Conservation (phyloP, 2,113 vertebrate genomes). For the Eulemur rufifrons region DNA sequence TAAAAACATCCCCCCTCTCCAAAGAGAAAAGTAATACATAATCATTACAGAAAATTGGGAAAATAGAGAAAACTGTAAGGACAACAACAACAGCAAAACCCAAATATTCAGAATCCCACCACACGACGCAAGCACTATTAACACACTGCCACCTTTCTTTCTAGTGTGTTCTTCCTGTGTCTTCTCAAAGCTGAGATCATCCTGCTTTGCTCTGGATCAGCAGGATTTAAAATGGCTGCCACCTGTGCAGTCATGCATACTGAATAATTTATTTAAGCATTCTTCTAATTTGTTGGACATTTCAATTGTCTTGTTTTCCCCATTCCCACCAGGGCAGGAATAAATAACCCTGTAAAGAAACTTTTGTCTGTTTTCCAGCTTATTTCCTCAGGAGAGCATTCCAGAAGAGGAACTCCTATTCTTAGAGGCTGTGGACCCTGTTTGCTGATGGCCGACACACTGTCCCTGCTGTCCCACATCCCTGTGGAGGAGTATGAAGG, state of each 20-base stretch:
- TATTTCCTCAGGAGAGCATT: slow-evolving; percentile 49
- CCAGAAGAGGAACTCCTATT: slow-evolving; percentile 34
- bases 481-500: slow-evolving; percentile 48
- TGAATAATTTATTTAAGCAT: slow-evolving; percentile 22
- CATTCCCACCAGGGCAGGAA: not conserved
- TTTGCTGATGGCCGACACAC: slow-evolving; percentile 48
- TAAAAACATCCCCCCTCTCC: not conserved
- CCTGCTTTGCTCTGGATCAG: not conserved
- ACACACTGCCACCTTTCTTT: slow-evolving; percentile 31
- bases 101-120: not conserved
- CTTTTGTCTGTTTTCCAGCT: slow-evolving; percentile 60
- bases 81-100: not conserved
- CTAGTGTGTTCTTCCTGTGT: not conserved
- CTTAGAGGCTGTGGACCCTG: slow-evolving; percentile 16
- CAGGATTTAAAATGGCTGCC: slow-evolving; percentile 61
- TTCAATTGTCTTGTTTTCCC: not conserved
- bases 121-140: not conserved
- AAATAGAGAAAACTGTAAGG: not conserved
- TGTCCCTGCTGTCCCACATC: not conserved
- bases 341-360: slow-evolving; percentile 44
- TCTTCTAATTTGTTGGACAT: not conserved
- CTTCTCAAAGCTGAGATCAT: slow-evolving; percentile 49
- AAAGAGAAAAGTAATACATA: slow-evolving; percentile 21
- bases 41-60: slow-evolving; percentile 4
- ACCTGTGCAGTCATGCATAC: not conserved